Base-by-base conservation (phyloP, 2,113 vertebrate species). In the Toxotes jaculatrix region DNA sequence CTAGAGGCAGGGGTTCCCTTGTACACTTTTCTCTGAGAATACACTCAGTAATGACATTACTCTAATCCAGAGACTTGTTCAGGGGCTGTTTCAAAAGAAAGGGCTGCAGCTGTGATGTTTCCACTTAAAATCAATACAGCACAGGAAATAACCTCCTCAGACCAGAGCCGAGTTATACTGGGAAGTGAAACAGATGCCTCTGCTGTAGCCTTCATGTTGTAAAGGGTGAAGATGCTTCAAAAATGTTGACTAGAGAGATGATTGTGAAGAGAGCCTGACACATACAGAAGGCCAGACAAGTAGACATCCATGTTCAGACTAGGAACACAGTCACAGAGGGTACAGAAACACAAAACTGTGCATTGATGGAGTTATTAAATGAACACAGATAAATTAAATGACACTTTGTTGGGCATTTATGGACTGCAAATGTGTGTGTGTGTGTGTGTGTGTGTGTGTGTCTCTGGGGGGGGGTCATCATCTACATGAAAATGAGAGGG, bases 1-100 rank as follows among this genome's bases (percentile, higher is more conserved):
- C 53, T 45, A 19, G 65, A 91, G 80, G 81, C 83, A 83, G 88
- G 91, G 81, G 63, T 88, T 91, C 87, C 90, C 89, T 84, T 67
- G 78, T 55, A 74, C 57, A 56, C 72, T 62, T 88, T 80, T 72
- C 77, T 80, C 60, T 69, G 47, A 74, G 61, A 88, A 82, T 53
- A 83, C 74, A 76, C 79, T 85, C 72, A 69, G 68, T 73, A 79
- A 84, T 83, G 80, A 83, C 77, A 76, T 87, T 81, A 86, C 63
- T 65, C 40, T 82, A 84, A 90, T 84, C 78, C 85, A 82, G 64
- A 65, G 72, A 77, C 87, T 81, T 84, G 84, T 88, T 86, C 70
- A 49, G 82, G 55, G 62, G 73, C 73, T 19, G 40, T 80, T 88
- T 89, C 17, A 77, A 87, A 85, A 83, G 84, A 76, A 56, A 72